Evolutionary conservation across 2,113 vertebrate genomes (phyloP), one percentile per base, ranked within the genome.

Genomic region (Brachirus orientalis): DNA sequence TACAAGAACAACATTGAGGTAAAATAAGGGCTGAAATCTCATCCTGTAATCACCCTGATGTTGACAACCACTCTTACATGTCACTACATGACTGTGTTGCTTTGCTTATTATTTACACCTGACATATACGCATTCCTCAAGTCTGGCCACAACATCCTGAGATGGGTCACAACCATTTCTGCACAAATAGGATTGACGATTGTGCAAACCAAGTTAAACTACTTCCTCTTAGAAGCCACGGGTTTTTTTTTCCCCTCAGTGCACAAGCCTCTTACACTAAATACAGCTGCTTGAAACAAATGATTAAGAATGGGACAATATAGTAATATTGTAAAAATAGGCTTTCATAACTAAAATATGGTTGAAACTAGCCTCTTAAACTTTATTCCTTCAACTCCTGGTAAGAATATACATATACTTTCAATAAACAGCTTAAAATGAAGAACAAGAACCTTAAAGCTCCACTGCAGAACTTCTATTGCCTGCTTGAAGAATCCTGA

Each of bases 151-250:
- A 65, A 74, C 38, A 72, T 64, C 69, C 63, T 80, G 16, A 77
- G 16, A 54, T 9, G 54, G 51, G 50, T 74, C 48, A 52, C 18
- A 73, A 64, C 17, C 17, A 48, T 38, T 44, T 77, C 58, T 76
- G 61, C 22, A 43, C 43, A 6, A 16, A 41, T 48, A 70, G 43
- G 44, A 50, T 61, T 59, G 48, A 48, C 37, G 20, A 63, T 46
- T 47, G 45, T 59, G 67, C 73, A 53, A 75, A 63, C 68, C 59
- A 71, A 84, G 71, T 79, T 71, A 71, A 75, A 10, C 5, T 19
- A 66, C 73, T 84, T 80, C 68, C 71, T 50, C 63, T 54, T 7
- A 36, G 38, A 13, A 35, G 8, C 22, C 20, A 22, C 8, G 10
- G 13, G 19, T 8, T 33, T 14, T 22, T 14, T 14, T 14, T 22